These are phyloP conservation scores for Lycia hirtaria DNA, from an alignment of 2,888 invertebrate genomes.

Conservation along the genomic window DNA sequence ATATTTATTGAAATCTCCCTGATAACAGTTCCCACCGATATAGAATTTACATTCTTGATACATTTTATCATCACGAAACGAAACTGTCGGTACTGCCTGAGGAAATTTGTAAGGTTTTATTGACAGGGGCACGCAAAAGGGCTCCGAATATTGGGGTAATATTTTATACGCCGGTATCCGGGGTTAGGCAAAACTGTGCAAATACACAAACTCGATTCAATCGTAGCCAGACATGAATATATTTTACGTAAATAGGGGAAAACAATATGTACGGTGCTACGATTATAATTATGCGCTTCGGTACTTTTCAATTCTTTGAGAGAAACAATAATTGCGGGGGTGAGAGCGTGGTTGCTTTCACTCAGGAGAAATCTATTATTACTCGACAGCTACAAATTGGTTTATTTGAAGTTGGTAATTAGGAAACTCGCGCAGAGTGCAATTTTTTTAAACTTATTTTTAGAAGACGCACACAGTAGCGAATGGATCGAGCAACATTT, in stretches of 20 bases:
- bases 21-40: slow-evolving; percentile 49
- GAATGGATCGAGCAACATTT: too few relatives aligned
- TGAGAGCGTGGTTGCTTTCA: too few relatives aligned
- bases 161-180: slow-evolving; percentile 38
- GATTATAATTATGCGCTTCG: not conserved
- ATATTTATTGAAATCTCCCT: slow-evolving; percentile 56
- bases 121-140: slow-evolving; percentile 40
- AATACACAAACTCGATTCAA: slow-evolving; percentile 36
- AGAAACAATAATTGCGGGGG: not conserved
- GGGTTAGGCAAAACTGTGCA: slow-evolving; percentile 32
- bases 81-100: slow-evolving; percentile 37
- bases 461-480: too few relatives aligned
- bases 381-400: too few relatives aligned
- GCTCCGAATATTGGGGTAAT: slow-evolving; percentile 38
- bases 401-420: too few relatives aligned
- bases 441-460: too few relatives aligned
- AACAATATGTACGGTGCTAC: not conserved
- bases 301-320: not conserved
- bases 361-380: too few relatives aligned
- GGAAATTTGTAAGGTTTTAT: slow-evolving; percentile 43
- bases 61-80: slow-evolving; percentile 42
- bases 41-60: slow-evolving; percentile 46
- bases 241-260: slow-evolving; percentile 5
- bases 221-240: slow-evolving; percentile 15
- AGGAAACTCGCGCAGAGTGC: too few relatives aligned